Evolutionary conservation across 2,113 vertebrate species (phyloP).

Genomic region (Cacatua alba): DNA sequence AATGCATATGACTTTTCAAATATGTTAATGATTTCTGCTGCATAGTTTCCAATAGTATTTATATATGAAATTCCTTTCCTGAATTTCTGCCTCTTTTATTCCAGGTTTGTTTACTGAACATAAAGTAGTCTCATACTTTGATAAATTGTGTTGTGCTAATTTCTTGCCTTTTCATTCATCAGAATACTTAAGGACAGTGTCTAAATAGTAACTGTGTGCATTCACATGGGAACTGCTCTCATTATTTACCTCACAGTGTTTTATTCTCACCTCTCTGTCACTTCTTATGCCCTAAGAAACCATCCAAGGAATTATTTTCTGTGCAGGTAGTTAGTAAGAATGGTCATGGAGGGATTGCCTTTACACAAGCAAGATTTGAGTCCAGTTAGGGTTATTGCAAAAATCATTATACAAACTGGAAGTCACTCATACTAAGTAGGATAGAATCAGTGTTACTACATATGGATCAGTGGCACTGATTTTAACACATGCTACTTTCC

Average conservation of each 20-base stretch:
- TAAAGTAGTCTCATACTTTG: not conserved
- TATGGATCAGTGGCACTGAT: not conserved
- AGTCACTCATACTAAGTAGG: not conserved
- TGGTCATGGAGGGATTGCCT: not conserved
- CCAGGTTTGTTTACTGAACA: not conserved
- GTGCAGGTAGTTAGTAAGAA: not conserved
- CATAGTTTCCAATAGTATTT: not conserved
- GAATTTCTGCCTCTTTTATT: not conserved
- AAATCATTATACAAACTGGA: not conserved
- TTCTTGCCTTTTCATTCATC: not conserved
- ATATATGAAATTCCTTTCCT: not conserved
- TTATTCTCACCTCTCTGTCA: not conserved
- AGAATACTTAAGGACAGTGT: not conserved
- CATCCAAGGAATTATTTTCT: not conserved
- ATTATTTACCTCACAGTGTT: not conserved
- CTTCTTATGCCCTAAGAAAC: not conserved
- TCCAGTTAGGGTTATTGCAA: not conserved
- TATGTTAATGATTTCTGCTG: not conserved
- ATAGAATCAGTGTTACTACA: not conserved
- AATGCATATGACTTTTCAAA: not conserved
- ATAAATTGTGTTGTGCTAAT: not conserved
- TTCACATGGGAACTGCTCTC: not conserved
- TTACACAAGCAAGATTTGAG: not conserved
- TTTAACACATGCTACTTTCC: not conserved
- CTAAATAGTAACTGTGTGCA: not conserved